A percentile compares a stretch with the other conserved stretches of the same genome.
Conservation (phyloP, 2,888 invertebrate genomes). For the Ormyrus thymus region DNA sequence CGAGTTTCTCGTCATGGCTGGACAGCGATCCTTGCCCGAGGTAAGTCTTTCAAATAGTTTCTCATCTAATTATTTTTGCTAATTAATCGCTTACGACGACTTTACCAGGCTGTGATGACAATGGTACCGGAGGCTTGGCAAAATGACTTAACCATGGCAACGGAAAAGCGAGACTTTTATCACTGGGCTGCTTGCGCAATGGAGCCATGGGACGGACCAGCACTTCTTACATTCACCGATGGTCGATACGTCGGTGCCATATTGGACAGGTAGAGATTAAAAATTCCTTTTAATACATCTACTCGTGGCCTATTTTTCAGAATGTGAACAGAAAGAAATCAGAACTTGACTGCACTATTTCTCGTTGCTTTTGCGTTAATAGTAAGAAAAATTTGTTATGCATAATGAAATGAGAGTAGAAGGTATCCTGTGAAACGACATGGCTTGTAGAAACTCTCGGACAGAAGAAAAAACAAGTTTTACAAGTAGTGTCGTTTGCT, state of each 20-base stretch:
- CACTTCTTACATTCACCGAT: conserved; percentile 97
- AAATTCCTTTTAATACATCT: neutral
- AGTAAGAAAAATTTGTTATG: neutral
- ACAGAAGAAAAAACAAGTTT: conserved; percentile 38
- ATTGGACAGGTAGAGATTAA: conserved; percentile 78
- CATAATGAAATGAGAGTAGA: conserved; percentile 40
- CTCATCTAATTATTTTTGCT: too few relatives aligned
- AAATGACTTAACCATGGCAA: conserved; percentile 93
- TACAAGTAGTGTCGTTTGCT: conserved; percentile 56
- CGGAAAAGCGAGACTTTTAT: conserved; percentile 95
- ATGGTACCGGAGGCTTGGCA: conserved; percentile 99
- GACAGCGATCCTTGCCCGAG: conserved; percentile 93
- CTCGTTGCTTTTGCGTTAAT: too few relatives aligned
- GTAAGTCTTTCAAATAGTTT: conserved; percentile 66
- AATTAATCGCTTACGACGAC: too few relatives aligned
- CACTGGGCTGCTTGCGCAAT: conserved; percentile 98
- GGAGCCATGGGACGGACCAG: conserved; percentile 99
- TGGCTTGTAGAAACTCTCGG: conserved; percentile 52
- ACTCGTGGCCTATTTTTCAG: neutral
- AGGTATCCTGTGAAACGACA: conserved; percentile 54
- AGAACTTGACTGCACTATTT: too few relatives aligned
- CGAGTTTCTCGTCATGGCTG: conserved; percentile 96
- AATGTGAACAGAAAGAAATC: too few relatives aligned
- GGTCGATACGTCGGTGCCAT: conserved; percentile 95
- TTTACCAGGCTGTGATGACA: conserved; percentile 91